Conservation (phyloP, 37 sponge, comb jelly and placozoan species). For the Halisarca cf. caerulea region DNA sequence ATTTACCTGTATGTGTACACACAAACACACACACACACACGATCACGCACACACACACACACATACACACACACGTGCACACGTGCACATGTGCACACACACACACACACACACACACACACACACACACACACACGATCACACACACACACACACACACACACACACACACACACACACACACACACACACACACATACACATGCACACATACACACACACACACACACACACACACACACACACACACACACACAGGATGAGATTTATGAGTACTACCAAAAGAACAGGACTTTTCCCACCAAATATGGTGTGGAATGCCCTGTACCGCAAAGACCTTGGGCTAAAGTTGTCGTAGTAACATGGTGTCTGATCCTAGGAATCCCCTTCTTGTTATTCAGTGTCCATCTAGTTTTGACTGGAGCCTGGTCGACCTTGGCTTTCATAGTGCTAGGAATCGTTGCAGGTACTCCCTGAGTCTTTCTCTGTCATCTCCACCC, state of each 20-base stretch:
- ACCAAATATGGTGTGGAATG: constrained; percentile 1
- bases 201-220: neutral
- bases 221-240: neutral
- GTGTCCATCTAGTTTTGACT: constrained; percentile 38
- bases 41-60: too few relatives aligned
- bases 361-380: constrained; percentile 57
- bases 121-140: too few relatives aligned
- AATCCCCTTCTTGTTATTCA: constrained; percentile 30
- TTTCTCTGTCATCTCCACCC: too few relatives aligned
- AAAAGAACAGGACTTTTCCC: constrained; percentile 54
- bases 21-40: too few relatives aligned
- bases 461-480: constrained; percentile 27
- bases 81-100: too few relatives aligned
- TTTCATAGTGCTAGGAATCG: constrained; percentile 11
- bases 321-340: constrained; percentile 36
- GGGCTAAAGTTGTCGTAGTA: constrained; percentile 49
- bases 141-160: too few relatives aligned
- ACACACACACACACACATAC: constrained; percentile 24
- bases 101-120: too few relatives aligned
- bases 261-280: constrained; percentile 64
- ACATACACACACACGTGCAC: too few relatives aligned
- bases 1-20: too few relatives aligned
- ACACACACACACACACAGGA: constrained; percentile 55
- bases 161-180: constrained; percentile 14
- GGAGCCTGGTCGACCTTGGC: constrained; percentile 61